Conservation (phyloP, 2,888 invertebrate species). For the Cheilosia impressa region DNA sequence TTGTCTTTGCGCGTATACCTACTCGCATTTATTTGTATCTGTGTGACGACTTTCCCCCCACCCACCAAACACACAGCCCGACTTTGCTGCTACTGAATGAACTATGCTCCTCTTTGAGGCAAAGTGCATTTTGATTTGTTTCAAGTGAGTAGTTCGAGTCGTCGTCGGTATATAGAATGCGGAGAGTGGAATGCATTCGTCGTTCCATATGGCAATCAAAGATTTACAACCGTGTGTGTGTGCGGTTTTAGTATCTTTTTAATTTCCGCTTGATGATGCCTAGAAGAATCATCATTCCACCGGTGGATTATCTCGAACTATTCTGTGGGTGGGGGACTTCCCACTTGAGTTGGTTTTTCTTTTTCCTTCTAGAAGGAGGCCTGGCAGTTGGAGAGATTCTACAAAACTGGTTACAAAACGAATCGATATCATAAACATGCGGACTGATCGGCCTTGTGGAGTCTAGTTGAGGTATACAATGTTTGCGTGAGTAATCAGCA, state of each 20-base stretch:
- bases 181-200: slow-evolving; percentile 49
- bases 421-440: neutral
- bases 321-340: neutral
- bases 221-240: slow-evolving; percentile 24
- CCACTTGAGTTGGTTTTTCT: neutral
- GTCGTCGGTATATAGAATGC: slow-evolving; percentile 23
- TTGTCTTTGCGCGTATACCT: slow-evolving; percentile 47
- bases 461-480: neutral
- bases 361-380: neutral
- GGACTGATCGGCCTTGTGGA: neutral
- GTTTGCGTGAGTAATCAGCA: neutral
- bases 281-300: slow-evolving; percentile 14
- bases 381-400: neutral
- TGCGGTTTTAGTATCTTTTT: slow-evolving; percentile 25
- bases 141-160: slow-evolving; percentile 62
- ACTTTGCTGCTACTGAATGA: slow-evolving; percentile 7
- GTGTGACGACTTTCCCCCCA: neutral
- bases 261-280: slow-evolving; percentile 52
- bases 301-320: neutral
- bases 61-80: neutral
- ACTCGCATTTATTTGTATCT: slow-evolving; percentile 2
- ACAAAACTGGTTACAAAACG: neutral
- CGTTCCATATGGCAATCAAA: slow-evolving; percentile 38
- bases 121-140: slow-evolving; percentile 71
- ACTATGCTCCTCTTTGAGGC: slow-evolving; percentile 44